Percentiles rank a stretch among this genome's conserved stretches.
Conservation (phyloP, 2,888 invertebrate species). For the Cheilosia scutellata region DNA sequence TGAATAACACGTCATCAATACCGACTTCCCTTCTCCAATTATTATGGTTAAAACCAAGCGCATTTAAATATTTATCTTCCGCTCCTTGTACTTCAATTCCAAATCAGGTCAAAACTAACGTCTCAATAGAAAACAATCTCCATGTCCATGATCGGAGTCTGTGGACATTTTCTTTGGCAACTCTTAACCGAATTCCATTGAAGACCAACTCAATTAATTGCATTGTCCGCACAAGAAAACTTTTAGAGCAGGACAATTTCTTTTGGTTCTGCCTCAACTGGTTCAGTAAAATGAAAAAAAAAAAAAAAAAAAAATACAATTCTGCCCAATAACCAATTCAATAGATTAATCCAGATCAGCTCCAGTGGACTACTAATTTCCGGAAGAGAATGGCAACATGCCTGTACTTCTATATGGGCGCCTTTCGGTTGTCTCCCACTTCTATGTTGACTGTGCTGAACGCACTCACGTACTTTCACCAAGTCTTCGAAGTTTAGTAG, state of each 20-base stretch:
- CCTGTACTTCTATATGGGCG: background rate
- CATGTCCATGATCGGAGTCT: constrained; percentile 38
- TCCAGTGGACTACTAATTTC: constrained; percentile 49
- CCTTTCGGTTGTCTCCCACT: constrained; percentile 57
- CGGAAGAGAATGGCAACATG: constrained; percentile 62
- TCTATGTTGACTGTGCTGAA: constrained; percentile 1
- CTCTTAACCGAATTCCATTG: constrained; percentile 33
- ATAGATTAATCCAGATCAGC: constrained; percentile 63
- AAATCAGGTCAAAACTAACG: constrained; percentile 70
- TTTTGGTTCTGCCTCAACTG: constrained; percentile 40
- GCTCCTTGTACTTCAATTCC: constrained; percentile 46
- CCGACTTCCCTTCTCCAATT: constrained; percentile 29
- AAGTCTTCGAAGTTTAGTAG: constrained; percentile 31
- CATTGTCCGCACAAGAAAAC: constrained; percentile 42
- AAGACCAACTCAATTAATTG: constrained; percentile 63
- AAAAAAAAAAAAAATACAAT: constrained; percentile 32
- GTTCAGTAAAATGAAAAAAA: background rate
- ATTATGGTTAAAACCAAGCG: constrained; percentile 20
- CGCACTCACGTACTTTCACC: constrained; percentile 61
- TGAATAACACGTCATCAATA: background rate
- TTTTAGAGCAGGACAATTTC: background rate
- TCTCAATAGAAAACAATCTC: constrained; percentile 53
- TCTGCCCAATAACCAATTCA: constrained; percentile 51
- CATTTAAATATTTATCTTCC: constrained; percentile 60
- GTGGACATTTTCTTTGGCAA: constrained; percentile 20